Evolutionary conservation across 2,888 invertebrate species (phyloP).

Genomic region (Polydrusus tereticollis): DNA sequence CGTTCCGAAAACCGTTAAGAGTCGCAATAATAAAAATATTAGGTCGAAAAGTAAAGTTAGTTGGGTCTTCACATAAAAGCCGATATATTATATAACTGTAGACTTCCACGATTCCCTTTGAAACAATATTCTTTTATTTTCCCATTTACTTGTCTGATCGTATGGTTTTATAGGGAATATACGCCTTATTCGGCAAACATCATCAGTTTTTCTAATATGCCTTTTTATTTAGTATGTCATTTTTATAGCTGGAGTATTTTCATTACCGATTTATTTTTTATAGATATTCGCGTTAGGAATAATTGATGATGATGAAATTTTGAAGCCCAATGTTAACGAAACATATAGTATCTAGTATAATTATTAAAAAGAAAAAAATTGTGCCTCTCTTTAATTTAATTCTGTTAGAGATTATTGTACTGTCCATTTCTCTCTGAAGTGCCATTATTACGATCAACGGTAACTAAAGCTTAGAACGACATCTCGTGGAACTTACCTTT

Average conservation of each 20-base stretch:
- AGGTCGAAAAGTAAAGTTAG: background rate
- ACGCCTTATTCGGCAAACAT: background rate
- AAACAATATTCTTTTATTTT: constrained; percentile 14
- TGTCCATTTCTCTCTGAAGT: no score
- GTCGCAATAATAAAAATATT: background rate
- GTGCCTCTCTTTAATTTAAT: no score
- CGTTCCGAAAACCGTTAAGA: background rate
- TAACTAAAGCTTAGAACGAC: no score
- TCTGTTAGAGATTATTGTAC: no score
- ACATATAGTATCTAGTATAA: no score
- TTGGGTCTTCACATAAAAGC: background rate
- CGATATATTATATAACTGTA: background rate
- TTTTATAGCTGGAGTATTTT: background rate
- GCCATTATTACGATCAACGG: no score
- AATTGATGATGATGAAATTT: no score
- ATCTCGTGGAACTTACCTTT: no score
- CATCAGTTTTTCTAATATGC: constrained; percentile 3
- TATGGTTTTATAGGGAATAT: background rate
- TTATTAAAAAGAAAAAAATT: no score
- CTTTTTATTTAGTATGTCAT: background rate
- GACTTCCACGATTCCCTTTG: background rate
- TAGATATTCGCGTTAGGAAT: background rate
- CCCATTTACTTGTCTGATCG: background rate
- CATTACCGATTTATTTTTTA: background rate
- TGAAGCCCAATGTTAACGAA: no score